These are phyloP conservation scores for Sympetrum striolatum DNA, from an alignment of 2,888 invertebrate species.

Conservation along the genomic window DNA sequence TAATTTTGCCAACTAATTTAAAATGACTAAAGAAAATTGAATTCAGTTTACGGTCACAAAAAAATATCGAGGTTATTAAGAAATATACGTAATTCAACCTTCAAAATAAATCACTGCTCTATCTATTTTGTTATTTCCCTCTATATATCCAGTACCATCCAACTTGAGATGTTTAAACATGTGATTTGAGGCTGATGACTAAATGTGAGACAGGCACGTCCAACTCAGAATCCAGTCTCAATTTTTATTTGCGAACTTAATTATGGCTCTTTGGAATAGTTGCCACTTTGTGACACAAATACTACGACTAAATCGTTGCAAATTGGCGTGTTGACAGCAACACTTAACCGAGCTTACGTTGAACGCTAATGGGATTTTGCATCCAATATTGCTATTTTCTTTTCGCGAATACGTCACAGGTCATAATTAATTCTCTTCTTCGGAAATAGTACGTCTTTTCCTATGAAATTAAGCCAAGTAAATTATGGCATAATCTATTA, in stretches of 20 bases:
- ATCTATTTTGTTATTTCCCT: not conserved
- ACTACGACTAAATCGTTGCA: constrained; percentile 4
- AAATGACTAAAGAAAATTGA: too few species aligned
- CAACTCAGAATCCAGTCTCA: not conserved
- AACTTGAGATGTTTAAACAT: not conserved
- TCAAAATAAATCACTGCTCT: not conserved
- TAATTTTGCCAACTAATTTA: too few species aligned
- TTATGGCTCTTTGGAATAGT: not conserved
- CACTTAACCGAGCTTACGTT: not conserved
- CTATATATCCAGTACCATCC: not conserved
- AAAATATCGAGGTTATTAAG: too few species aligned
- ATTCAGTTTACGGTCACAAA: too few species aligned
- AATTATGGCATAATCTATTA: too few species aligned
- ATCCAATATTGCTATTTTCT: not conserved
- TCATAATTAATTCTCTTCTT: not conserved
- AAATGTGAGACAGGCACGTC: not conserved
- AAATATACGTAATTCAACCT: too few species aligned
- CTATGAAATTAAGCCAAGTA: not conserved
- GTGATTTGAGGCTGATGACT: not conserved
- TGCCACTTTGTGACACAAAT: not conserved
- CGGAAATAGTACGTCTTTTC: not conserved
- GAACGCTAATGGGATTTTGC: not conserved
- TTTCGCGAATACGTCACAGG: constrained; percentile 16
- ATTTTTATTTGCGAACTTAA: not conserved
- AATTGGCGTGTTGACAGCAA: not conserved